Evolutionary conservation across 2,797 vertebrate genomes (phyloP), one percentile per base, ranked within the genome.

Genomic region (Lagocephalus sceleratus): DNA sequence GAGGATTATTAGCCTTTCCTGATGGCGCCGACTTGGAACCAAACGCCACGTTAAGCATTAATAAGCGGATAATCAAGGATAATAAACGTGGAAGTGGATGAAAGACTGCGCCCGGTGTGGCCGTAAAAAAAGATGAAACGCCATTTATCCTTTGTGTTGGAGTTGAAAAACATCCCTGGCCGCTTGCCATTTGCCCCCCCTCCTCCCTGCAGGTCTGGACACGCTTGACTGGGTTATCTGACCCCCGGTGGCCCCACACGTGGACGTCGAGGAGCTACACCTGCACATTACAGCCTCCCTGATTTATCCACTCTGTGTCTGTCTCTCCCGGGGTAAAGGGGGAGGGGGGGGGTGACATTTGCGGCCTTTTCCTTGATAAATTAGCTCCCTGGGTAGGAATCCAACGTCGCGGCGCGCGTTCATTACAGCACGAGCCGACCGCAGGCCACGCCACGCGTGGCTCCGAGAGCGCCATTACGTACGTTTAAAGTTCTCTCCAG

Each of bases 351-450:
- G 74, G 68, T 76, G 81, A 81, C 87, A 85, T 64, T 59, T 42
- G 61, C 79, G 81, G 74, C 84, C 79, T 85, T n/a, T 82, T 82
- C 48, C 55, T 66, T 87, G 83, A 88, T 86, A 76, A 85, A 86
- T 86, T 72, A 81, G 71, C 63, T 84, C 78, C 69, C 75, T 57
- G 23, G 75, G 65, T 75, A 71, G 83, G 62, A 54, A 55, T 57
- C 66, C 63, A 68, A 50, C 75, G 64, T 79, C 68, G 73, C 61
- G 54, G 47, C 65, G 54, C 73, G 74, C 76, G 80, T 81, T 83
- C 66, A 82, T 83, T 84, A 81, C 32, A 6, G 12, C 32, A 3
- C 47, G 54, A 71, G 32, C 42, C 69, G 35, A 72, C 71, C 76
- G 76, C 59, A 35, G 71, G 71, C 55, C 51, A 64, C 68, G 65